These are phyloP conservation scores for Oligia fasciuncula DNA, from an alignment of 2,888 invertebrate species.

Conservation along the genomic window DNA sequence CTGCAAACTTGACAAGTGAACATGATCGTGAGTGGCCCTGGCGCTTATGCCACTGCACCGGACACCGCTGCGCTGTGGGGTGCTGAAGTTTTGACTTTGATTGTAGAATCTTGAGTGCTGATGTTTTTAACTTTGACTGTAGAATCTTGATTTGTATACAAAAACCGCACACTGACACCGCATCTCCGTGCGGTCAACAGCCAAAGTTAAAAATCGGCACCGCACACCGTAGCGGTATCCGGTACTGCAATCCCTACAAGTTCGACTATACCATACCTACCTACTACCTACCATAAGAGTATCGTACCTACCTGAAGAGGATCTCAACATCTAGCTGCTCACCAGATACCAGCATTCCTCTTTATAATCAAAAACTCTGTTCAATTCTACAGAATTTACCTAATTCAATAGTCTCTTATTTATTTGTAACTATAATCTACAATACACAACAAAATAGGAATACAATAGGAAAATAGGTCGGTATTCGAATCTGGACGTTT, in stretches of 20 bases:
- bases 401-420: conserved; percentile 1
- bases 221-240: neutral
- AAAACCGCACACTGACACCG: neutral
- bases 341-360: neutral
- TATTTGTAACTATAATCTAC: neutral
- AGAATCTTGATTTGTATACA: neutral
- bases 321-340: neutral
- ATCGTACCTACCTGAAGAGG: neutral
- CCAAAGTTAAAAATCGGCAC: neutral
- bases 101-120: neutral
- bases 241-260: neutral
- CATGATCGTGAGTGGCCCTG: no score
- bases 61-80: neutral
- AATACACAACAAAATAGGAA: no score
- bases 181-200: neutral
- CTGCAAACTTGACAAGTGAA: no score
- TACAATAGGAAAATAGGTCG: conserved; percentile 17
- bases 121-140: neutral
- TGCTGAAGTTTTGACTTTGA: neutral
- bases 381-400: neutral
- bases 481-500: conserved; percentile 18
- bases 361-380: neutral
- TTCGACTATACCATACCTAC: neutral
- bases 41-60: no score
- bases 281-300: neutral